Base-by-base conservation (phyloP, 1,140 invertebrate genomes). In the Matsumurasca onukii region DNA sequence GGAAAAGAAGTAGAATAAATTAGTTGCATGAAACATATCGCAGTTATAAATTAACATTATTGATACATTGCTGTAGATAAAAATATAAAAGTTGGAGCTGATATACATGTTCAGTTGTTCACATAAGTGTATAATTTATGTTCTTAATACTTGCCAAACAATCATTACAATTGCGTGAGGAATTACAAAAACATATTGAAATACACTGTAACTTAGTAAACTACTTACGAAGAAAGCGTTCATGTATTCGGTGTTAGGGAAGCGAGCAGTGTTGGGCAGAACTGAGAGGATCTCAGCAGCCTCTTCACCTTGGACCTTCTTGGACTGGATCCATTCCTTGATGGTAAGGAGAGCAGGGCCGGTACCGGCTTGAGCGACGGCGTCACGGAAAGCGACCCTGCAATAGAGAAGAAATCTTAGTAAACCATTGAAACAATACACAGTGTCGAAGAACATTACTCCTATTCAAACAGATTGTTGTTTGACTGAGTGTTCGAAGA, bases 191-290 rank as follows among this genome's bases (percentile, higher is more conserved):
- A n/a, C n/a, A n/a, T n/a, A n/a, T n/a, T n/a, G n/a, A n/a, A n/a
- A n/a, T n/a, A n/a, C n/a, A n/a, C n/a, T n/a, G n/a, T n/a, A n/a
- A n/a, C n/a, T n/a, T n/a, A n/a, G n/a, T n/a, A n/a, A 61, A 73
- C 80, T 84, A 80, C 81, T 81, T 76, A 82, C 81, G 31, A 81
- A 82, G 77, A 88, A 86, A 3, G 82, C 73, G 25, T 77, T 77
- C 77, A 90, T 80, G 55, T 87, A 84, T 73, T 88, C 82, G 45
- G 81, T 76, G 0, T 88, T 90, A 20, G 89, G 89, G 48, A 82
- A 81, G 3, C 82, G 82, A 22, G 84, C 80, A 48, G 81, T 76
- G 45, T 79, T 78, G 1, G 82, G 77, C 20, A 89, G 73, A 27
- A 76, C 74, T 3, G 80, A 72, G 1, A 91, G 59, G 13, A 89